Conservation (phyloP, 2,888 invertebrate species). For the Agrotis clavis region DNA sequence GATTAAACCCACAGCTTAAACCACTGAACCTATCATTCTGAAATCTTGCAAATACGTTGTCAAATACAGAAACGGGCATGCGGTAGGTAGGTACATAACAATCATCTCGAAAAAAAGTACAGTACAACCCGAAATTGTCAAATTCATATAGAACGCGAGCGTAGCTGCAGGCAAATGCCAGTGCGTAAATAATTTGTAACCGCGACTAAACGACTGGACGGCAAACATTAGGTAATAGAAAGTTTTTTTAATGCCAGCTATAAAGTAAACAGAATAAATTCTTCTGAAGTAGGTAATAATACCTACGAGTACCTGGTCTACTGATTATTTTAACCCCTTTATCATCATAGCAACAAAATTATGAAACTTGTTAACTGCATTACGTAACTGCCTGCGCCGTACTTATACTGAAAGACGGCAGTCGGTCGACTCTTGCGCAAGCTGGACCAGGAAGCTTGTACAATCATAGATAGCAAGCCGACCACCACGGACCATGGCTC, state of each 20-base stretch:
- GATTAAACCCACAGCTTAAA: too few relatives aligned
- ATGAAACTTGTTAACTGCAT: neutral
- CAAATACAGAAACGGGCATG: too few relatives aligned
- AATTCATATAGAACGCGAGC: too few relatives aligned
- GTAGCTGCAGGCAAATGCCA: too few relatives aligned
- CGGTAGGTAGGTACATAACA: too few relatives aligned
- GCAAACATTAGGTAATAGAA: slow-evolving; percentile 27
- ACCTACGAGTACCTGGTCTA: too few relatives aligned
- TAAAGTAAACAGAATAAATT: neutral
- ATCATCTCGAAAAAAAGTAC: too few relatives aligned
- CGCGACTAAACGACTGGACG: neutral
- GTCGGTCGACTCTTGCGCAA: slow-evolving; percentile 28
- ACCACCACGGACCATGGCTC: neutral
- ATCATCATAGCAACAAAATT: slow-evolving; percentile 4
- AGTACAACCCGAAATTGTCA: too few relatives aligned
- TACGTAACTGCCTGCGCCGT: slow-evolving; percentile 12
- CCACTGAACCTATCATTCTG: too few relatives aligned
- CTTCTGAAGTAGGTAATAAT: neutral
- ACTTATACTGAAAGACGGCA: slow-evolving; percentile 2
- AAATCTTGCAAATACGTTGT: too few relatives aligned
- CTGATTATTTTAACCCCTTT: neutral
- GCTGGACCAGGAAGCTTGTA: slow-evolving; percentile 26
- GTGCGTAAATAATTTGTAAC: slow-evolving; percentile 8
- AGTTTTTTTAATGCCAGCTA: slow-evolving; percentile 18
- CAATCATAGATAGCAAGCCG: slow-evolving; percentile 16